Base-by-base conservation (phyloP, 2,888 invertebrate genomes). In the Synanthedon tipuliformis region DNA sequence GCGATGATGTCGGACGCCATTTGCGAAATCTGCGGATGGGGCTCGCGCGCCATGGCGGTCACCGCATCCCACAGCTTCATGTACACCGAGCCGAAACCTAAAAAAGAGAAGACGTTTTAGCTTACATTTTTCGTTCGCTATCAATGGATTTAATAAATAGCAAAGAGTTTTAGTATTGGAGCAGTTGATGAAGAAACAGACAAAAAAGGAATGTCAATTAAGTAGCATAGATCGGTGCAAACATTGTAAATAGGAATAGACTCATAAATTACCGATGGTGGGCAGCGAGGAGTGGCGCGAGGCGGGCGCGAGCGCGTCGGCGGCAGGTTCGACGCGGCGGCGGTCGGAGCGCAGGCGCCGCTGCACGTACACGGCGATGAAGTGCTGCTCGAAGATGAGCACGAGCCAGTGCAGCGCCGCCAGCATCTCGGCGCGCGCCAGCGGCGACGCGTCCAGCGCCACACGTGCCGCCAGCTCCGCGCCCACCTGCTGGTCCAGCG, bases 401-500 rank as follows among this genome's bases (percentile, higher is more conserved):
- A 95, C 92, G 78, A 94, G 89, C 90, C 94, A 94, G 69, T 94
- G 93, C 40, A 94, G 85, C 18, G 94, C 94, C 51, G 95, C 94
- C 0, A 95, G 92, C 55, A 98, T 87, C 86, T 98, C 95, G 69
- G 92, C 88, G 59, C 98, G 91, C 60, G 98, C 98, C 63, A 98
- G 84, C 56, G 94, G 93, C 64, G 95, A 94, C 88, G 95, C 96
- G 84, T 99, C 97, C 62, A 90, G 88, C 41, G 91, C 89, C 61
- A 94, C 90, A 40, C 92, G 92, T 68, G 92, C 92, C 52, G 96
- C 91, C 60, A 99, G 89, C 53, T 92, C 94, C 87, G 96, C 94
- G 58, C 95, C 97, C 60, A 99, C 94, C 65, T 94, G 93, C 71
- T 97, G 96, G 87, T 98, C 97, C 56, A 98, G 95, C 71, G 94